Conservation (phyloP, 2,797 vertebrate genomes). For the Sphaeramia orbicularis region DNA sequence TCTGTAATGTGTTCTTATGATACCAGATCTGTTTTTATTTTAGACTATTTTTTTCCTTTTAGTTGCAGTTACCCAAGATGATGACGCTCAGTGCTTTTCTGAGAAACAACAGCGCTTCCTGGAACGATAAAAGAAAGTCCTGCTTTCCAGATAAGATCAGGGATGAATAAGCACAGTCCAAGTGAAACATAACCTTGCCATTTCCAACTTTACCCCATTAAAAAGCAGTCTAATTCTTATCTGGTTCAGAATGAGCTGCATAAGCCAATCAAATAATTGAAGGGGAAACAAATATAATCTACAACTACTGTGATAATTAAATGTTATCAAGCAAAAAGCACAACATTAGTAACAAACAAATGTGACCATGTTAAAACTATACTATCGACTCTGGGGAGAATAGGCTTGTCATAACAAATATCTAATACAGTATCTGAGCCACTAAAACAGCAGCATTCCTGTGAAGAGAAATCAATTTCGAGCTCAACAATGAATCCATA, state of each 20-base stretch:
- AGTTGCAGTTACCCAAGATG: conserved; percentile 34
- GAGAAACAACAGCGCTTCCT: conserved; percentile 10
- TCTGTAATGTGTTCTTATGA: conserved; percentile 38
- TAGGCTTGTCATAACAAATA: no score
- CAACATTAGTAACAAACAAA: no score
- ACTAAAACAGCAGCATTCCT: neutral
- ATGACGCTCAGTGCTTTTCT: conserved; percentile 23
- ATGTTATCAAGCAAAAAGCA: no score
- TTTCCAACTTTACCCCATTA: conserved; percentile 6
- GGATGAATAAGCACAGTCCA: conserved; percentile 19
- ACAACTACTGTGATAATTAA: no score
- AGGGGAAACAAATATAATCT: no score
- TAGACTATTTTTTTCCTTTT: conserved; percentile 22
- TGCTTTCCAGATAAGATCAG: conserved; percentile 23
- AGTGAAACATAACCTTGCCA: conserved; percentile 31
- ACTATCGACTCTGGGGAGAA: no score
- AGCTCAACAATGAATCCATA: conserved; percentile 27
- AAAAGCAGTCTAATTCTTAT: neutral
- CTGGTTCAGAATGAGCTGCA: neutral
- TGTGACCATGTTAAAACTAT: no score
- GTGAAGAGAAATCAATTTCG: conserved; percentile 43
- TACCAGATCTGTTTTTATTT: conserved; percentile 29
- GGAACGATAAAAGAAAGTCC: conserved; percentile 29
- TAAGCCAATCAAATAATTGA: no score
- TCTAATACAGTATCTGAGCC: neutral